Base-by-base conservation (phyloP, 2,797 vertebrate genomes). In the Sebastes variabilis region DNA sequence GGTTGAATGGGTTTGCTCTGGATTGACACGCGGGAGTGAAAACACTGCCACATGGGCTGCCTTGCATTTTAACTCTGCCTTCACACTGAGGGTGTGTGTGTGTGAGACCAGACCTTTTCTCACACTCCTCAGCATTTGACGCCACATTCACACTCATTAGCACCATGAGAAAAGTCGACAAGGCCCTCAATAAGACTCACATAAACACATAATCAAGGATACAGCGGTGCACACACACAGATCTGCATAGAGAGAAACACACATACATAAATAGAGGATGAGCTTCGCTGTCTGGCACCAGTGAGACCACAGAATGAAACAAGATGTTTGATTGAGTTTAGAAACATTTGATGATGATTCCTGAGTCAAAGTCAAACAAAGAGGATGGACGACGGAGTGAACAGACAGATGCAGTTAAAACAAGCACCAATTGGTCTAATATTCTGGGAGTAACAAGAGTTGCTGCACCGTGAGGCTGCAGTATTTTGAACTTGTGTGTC, bases 131-230 rank as follows among this genome's bases (percentile, higher is more conserved):
- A 72, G 36, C 38, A 82, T 77, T 78, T 77, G 62, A 82, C 85
- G 87, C 84, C 80, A 89, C 67, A 88, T 75, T 82, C 72, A 85
- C 74, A 74, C 69, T 85, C 77, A 84, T 88, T 85, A 86, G 58
- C 58, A 81, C 67, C 85, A 81, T 80, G 82, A 72, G 83, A 81
- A 87, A 79, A 70, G 71, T 77, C 11, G 29, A 55, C 58, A 34
- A 62, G 56, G 68, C 77, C 77, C 84, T 82, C 61, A 82, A 80
- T 69, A 71, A 69, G 42, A 58, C 61, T 20, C 62, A 59, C 64
- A 71, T 38, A 54, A 59, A 67, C 29, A 42, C 27, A 42, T 20
- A 42, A 25, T 42, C 27, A 55, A 20, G 27, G 52, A 75, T 8
- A 65, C 2, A 66, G 67, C 6, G 7, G 42, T 32, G 25, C 34